These are phyloP conservation scores for Porites divaricata DNA, from an alignment of 92 coral and sea anemone genomes.

Conservation along the genomic window DNA sequence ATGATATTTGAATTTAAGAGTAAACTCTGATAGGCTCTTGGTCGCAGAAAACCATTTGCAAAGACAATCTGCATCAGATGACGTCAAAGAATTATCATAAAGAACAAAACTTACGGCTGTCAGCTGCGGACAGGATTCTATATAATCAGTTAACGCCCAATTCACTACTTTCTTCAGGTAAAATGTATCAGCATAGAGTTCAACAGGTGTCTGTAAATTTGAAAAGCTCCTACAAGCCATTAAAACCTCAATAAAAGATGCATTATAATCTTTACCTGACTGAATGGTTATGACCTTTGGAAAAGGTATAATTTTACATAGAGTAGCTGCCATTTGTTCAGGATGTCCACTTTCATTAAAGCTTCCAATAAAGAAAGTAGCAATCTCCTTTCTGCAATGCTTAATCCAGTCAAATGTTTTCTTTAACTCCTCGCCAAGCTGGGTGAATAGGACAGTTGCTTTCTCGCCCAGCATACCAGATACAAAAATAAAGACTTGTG, in stretches of 20 bases:
- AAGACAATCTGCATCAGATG: not conserved
- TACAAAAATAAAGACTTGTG: too few relatives aligned
- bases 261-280: too few relatives aligned
- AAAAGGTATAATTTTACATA: slow-evolving; percentile 5
- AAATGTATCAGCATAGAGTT: not conserved
- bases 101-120: not conserved
- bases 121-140: not conserved
- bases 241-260: not conserved
- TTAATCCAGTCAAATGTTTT: too few relatives aligned
- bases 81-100: not conserved
- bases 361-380: not conserved
- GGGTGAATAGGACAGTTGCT: too few relatives aligned
- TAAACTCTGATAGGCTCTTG: not conserved
- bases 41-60: not conserved
- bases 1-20: not conserved
- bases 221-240: not conserved
- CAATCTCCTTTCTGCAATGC: not conserved
- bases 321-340: not conserved
- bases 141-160: not conserved
- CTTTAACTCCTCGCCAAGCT: too few relatives aligned
- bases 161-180: too few relatives aligned
- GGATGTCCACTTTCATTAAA: slow-evolving; percentile 1
- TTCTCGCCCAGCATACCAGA: too few relatives aligned
- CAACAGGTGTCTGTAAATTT: not conserved
- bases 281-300: not conserved